These are phyloP conservation scores for Lytechinus variegatus DNA, from an alignment of 35 echinoderm and acorn worm genomes.

Conservation along the genomic window DNA sequence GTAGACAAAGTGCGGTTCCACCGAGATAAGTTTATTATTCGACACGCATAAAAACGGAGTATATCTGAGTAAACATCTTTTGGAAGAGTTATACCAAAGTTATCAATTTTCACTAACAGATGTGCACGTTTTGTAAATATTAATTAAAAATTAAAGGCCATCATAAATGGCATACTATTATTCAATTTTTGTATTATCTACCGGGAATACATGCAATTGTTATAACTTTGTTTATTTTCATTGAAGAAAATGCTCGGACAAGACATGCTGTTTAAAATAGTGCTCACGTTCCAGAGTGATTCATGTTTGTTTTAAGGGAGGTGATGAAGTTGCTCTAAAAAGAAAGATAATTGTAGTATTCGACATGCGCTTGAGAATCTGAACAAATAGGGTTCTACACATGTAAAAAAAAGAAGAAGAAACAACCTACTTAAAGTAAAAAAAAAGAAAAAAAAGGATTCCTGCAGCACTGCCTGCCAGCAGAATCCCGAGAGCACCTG, in stretches of 20 bases:
- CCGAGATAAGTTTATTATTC: background rate
- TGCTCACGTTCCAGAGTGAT: too few species aligned
- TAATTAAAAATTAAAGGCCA: background rate
- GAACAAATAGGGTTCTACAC: too few species aligned
- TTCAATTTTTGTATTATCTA: background rate
- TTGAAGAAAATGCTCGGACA: background rate
- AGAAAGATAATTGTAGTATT: too few species aligned
- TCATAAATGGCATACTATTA: background rate
- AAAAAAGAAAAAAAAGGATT: too few species aligned
- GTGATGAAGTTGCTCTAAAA: too few species aligned
- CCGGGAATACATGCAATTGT: background rate
- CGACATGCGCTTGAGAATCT: too few species aligned
- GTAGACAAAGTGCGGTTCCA: background rate
- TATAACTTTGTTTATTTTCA: background rate
- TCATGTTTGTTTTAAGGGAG: too few species aligned
- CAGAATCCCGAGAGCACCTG: too few species aligned
- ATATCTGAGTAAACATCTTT: background rate
- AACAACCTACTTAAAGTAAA: too few species aligned
- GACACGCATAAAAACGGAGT: background rate
- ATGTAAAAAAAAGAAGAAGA: too few species aligned
- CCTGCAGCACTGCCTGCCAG: too few species aligned
- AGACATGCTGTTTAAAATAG: background rate
- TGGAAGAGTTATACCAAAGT: background rate
- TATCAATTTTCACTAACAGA: background rate
- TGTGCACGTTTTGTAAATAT: background rate